These are phyloP conservation scores for Phalacrocorax pelagicus DNA, from an alignment of 2,113 vertebrate genomes.

Conservation along the genomic window DNA sequence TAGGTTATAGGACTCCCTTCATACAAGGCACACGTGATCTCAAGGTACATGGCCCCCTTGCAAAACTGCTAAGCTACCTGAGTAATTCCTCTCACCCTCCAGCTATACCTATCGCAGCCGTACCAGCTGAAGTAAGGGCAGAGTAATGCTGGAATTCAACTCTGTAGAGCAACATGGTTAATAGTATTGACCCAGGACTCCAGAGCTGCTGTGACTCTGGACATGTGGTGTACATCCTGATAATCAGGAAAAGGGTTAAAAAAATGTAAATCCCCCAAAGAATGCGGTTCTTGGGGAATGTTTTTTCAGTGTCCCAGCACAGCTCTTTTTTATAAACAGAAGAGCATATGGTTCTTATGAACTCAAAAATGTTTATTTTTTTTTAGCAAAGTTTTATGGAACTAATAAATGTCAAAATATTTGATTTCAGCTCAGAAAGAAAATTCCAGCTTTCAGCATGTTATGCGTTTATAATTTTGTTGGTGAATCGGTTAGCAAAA, in stretches of 20 bases:
- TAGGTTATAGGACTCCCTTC: not conserved
- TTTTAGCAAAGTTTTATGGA: conserved; percentile 62
- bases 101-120: not conserved
- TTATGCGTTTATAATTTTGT: conserved; percentile 37
- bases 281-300: conserved; percentile 31
- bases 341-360: conserved; percentile 63
- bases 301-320: conserved; percentile 31
- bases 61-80: not conserved
- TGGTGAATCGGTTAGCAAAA: conserved; percentile 43
- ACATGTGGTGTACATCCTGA: not conserved
- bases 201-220: not conserved
- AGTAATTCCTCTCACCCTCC: not conserved
- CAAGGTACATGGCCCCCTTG: not conserved
- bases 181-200: not conserved
- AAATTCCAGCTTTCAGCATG: conserved; percentile 58
- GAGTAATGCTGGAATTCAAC: not conserved
- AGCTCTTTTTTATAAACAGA: conserved; percentile 52
- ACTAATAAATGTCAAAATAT: conserved; percentile 67
- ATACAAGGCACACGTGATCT: not conserved
- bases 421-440: conserved; percentile 49
- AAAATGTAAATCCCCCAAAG: conserved; percentile 32
- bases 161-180: not conserved
- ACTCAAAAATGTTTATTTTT: conserved; percentile 64
- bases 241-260: conserved; percentile 37
- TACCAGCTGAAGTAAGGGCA: not conserved